These are phyloP conservation scores for Festucalex cinctus DNA, from an alignment of 2,113 vertebrate species.

Conservation along the genomic window DNA sequence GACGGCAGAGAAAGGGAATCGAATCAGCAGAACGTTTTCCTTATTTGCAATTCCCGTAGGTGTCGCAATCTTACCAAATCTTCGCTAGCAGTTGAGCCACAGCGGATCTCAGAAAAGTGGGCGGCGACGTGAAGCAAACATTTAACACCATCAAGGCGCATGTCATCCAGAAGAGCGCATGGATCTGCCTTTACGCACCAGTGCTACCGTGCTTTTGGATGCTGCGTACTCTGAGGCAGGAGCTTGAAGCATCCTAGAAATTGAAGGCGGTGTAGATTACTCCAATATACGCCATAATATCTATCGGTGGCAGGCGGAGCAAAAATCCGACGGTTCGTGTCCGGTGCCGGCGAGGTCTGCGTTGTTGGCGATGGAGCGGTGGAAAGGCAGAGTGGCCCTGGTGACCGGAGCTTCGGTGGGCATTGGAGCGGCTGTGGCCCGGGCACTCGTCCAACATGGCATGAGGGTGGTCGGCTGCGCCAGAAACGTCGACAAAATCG, in stretches of 20 bases:
- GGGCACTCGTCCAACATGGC: conserved; percentile 88
- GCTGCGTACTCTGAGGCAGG: conserved; percentile 28
- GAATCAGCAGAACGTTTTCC: neutral
- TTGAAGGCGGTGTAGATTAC: neutral
- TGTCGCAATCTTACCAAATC: conserved; percentile 18
- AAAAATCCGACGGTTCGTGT: neutral
- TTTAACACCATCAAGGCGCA: conserved; percentile 20
- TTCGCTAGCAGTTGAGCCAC: neutral
- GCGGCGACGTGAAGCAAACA: conserved; percentile 54
- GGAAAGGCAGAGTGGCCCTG: conserved; percentile 87
- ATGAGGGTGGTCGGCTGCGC: conserved; percentile 92
- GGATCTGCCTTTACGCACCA: conserved; percentile 44
- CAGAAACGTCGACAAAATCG: conserved; percentile 88
- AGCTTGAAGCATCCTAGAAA: conserved; percentile 26
- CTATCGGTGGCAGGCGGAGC: neutral
- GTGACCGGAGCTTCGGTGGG: conserved; percentile 92
- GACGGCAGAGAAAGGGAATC: too few species aligned
- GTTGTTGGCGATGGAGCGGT: conserved; percentile 81
- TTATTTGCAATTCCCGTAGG: conserved; percentile 27
- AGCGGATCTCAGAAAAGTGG: conserved; percentile 36
- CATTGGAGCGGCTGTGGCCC: conserved; percentile 87
- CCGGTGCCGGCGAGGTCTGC: conserved; percentile 14
- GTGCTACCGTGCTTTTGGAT: conserved; percentile 42
- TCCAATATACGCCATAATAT: neutral
- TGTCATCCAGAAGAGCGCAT: conserved; percentile 62